Evolutionary conservation across 2,888 invertebrate species (phyloP), one percentile per base, ranked within the genome.

Genomic region (Blera fallax): DNA sequence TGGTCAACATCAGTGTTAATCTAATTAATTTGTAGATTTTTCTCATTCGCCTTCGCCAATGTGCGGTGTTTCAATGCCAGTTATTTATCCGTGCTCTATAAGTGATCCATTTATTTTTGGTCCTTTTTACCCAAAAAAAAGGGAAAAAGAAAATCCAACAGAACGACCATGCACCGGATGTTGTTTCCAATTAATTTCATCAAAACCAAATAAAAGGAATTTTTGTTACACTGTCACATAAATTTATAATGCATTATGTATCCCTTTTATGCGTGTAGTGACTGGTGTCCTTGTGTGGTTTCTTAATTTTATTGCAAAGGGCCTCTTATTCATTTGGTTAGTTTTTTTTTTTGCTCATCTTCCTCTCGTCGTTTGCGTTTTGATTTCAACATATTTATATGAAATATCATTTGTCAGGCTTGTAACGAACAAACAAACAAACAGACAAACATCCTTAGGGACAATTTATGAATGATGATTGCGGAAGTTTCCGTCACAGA

Each of bases 401-500:
- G 48, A 74, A 73, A 84, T 74, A 43, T 79, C 70, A 79, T 84
- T 84, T 84, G 79, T 79, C 74, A 84, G 50, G 45, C 74, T 69
- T 83, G 79, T 74, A 56, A 69, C 29, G 45, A 81, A 84, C 84
- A 62, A 74, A 54, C 73, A 84, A 77, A 65, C 72, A 52, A 74
- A 54, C 54, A 74, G 43, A 50, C 69, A 74, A 74, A 79, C 64
- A 69, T 76, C 74, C 84, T 79, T 10, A 34, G 79, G 79, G 58
- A 79, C 52, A 76, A 84, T 74, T 74, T 84, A 70, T 74, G 79
- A 79, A 84, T 76, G 62, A 74, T 79, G 56, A 74, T 79, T 79
- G 58, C 84, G 64, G 70, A 79, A 79, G 74, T 76, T 84, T 79
- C 27, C 62, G 16, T 54, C 24, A 52, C 34, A 56, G 8, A 48